Conservation (phyloP, 2,113 vertebrate species). For the Phaethon lepturus region DNA sequence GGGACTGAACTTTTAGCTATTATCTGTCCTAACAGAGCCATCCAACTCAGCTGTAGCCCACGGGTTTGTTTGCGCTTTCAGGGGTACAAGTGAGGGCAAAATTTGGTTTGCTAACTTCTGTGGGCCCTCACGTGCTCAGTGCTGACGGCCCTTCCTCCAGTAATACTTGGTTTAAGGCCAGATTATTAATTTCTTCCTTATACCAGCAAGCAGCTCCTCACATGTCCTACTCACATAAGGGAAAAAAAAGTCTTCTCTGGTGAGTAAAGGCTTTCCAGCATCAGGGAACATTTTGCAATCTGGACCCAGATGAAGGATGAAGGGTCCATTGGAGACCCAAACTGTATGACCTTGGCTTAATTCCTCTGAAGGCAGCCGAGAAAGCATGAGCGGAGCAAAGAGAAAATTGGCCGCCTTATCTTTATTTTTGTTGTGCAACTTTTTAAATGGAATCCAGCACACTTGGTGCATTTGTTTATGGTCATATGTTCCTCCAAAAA, state of each 20-base stretch:
- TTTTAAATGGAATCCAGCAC: neutral
- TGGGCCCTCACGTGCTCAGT: neutral
- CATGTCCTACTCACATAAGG: neutral
- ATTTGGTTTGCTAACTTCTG: neutral
- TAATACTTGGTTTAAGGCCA: neutral
- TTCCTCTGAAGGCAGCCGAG: neutral
- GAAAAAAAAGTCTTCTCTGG: neutral
- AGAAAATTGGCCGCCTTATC: neutral
- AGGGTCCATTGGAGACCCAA: neutral
- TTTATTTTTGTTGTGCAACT: neutral
- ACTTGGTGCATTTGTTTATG: neutral
- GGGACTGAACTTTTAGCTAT: neutral
- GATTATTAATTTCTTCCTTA: neutral
- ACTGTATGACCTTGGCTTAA: neutral
- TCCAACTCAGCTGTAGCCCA: neutral
- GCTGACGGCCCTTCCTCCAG: neutral
- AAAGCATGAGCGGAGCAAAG: neutral
- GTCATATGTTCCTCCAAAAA: neutral
- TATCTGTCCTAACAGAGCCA: neutral
- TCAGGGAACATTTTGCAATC: neutral
- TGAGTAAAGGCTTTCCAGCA: neutral
- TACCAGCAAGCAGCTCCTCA: neutral
- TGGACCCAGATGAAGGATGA: neutral
- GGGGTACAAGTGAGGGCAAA: neutral
- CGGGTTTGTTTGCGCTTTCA: neutral